These are phyloP conservation scores for Vanacampus margaritifer DNA, from an alignment of 2,113 vertebrate species.

Conservation along the genomic window DNA sequence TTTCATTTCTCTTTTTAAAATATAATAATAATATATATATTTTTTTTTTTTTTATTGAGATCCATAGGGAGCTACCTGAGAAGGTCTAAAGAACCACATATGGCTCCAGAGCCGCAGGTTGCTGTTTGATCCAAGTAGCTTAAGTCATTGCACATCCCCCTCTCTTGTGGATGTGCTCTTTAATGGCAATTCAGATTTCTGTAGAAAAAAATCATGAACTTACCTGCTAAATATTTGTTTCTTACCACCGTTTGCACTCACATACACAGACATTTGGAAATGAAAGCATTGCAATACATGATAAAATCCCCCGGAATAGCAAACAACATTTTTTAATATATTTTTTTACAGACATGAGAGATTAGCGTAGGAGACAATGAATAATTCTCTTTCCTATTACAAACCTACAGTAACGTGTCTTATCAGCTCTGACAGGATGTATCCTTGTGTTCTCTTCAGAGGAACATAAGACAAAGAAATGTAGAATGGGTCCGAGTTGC, in stretches of 20 bases:
- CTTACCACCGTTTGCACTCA: slow-evolving; percentile 47
- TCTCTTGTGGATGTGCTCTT: background rate
- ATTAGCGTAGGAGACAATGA: slow-evolving; percentile 59
- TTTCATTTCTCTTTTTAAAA: too few relatives aligned
- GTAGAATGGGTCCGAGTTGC: slow-evolving; percentile 12
- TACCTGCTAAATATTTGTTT: slow-evolving; percentile 48
- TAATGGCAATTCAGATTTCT: too few relatives aligned
- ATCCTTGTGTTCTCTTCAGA: slow-evolving; percentile 40
- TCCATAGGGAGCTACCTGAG: too few relatives aligned
- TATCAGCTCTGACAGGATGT: slow-evolving; percentile 52
- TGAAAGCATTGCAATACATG: slow-evolving; percentile 40
- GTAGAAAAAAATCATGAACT: slow-evolving; percentile 38
- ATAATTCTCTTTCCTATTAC: slow-evolving; percentile 45
- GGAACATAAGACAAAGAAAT: slow-evolving; percentile 12
- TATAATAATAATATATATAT: too few relatives aligned
- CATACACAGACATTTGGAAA: slow-evolving; percentile 31
- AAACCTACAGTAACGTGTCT: slow-evolving; percentile 39
- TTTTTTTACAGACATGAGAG: slow-evolving; percentile 32
- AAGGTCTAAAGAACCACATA: too few relatives aligned
- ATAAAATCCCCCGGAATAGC: slow-evolving; percentile 33
- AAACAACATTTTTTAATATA: slow-evolving; percentile 21
- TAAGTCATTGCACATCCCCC: background rate
- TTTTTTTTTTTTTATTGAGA: too few relatives aligned
- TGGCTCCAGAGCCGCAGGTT: too few relatives aligned
- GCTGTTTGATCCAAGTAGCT: background rate